These are phyloP conservation scores for Progne subis DNA, from an alignment of 2,113 vertebrate genomes.

Conservation along the genomic window DNA sequence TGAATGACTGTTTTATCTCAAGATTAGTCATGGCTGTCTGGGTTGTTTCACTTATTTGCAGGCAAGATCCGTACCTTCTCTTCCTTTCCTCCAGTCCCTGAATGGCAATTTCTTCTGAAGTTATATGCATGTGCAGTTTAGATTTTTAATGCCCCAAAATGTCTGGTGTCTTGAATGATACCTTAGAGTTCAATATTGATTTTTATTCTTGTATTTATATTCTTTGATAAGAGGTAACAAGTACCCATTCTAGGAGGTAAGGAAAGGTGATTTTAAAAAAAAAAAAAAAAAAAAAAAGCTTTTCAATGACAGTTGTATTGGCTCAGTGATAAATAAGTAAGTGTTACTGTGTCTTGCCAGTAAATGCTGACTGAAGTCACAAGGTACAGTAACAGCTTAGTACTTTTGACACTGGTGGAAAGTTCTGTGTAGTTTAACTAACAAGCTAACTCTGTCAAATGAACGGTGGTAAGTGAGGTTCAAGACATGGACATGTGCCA, in stretches of 20 bases:
- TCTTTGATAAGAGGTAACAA: neutral
- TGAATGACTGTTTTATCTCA: constrained; percentile 43
- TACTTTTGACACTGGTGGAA: neutral
- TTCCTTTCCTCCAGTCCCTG: constrained; percentile 21
- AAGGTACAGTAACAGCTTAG: neutral
- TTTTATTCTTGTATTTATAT: neutral
- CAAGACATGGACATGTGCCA: neutral
- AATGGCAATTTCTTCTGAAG: constrained; percentile 34
- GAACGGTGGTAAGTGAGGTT: neutral
- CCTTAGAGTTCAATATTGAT: neutral
- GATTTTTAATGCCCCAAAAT: neutral
- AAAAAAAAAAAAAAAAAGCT: neutral
- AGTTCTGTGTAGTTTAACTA: constrained; percentile 40
- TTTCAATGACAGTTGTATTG: neutral
- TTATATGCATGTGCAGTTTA: neutral
- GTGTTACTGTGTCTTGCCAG: neutral
- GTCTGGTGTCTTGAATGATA: neutral
- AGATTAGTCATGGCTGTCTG: constrained; percentile 30
- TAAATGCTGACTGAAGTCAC: constrained; percentile 25
- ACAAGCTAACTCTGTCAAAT: constrained; percentile 6
- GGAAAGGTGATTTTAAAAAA: neutral
- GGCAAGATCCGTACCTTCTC: neutral
- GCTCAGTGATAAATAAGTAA: neutral
- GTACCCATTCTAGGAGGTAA: neutral
- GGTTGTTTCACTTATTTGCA: neutral